A percentile compares a stretch with the other conserved stretches of the same genome.
phyloP scores from a whole-genome alignment of 2,113 vertebrate genomes.

The Himantopus leucocephalus region DNA sequence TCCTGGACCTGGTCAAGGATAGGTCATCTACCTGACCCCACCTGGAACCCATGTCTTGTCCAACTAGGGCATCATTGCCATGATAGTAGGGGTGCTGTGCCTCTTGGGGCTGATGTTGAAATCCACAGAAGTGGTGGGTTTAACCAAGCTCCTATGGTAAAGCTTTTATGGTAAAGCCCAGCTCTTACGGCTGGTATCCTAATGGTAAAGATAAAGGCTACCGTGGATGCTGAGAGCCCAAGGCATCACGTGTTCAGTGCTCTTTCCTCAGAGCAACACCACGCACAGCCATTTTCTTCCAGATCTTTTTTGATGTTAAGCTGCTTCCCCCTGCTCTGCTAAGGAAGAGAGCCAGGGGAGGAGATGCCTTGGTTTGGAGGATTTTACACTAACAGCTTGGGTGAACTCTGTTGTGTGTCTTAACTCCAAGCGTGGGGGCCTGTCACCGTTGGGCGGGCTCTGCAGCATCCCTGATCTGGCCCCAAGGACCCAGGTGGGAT shows the following conservation, averaged over 20 bases:
- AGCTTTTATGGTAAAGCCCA: background rate
- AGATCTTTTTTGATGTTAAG: background rate
- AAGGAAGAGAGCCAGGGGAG: background rate
- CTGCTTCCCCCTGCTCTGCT: background rate
- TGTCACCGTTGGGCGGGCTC: fast-evolving
- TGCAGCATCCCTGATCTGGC: background rate
- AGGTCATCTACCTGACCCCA: fast-evolving
- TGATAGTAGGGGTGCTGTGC: background rate
- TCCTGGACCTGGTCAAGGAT: background rate
- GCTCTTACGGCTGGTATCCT: background rate
- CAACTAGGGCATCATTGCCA: background rate
- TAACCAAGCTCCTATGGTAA: background rate
- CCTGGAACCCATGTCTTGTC: background rate
- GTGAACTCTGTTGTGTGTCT: background rate
- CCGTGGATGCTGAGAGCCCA: background rate
- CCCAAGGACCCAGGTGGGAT: background rate
- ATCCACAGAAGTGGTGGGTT: background rate
- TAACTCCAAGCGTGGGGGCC: fast-evolving
- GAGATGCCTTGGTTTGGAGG: background rate
- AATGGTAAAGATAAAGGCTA: background rate
- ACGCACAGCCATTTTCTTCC: background rate
- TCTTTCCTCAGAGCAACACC: background rate
- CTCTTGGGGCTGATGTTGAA: background rate
- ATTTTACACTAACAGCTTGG: background rate
- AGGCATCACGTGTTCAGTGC: fast-evolving